A percentile compares a stretch with the other conserved stretches of the same genome.
Conservation (phyloP, 1,140 invertebrate species). For the Maniola jurtina region DNA sequence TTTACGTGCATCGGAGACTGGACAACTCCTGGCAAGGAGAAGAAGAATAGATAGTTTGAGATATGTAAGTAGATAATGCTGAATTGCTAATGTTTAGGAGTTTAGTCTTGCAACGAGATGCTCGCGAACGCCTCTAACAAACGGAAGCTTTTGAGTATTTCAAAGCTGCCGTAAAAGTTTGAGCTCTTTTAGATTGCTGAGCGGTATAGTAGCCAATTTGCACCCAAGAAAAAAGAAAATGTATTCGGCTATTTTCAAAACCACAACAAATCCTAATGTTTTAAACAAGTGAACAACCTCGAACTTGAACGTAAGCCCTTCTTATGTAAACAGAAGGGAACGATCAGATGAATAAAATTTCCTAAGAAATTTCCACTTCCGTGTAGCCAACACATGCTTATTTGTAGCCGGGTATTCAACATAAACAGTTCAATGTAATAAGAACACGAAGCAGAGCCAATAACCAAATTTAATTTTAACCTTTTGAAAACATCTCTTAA, state of each 20-base stretch:
- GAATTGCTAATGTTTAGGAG: too few species aligned
- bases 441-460: slow-evolving; percentile 34
- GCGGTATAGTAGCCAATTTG: too few species aligned
- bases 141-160: too few species aligned
- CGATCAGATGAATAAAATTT: slow-evolving; percentile 58
- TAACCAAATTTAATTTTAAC: slow-evolving; percentile 43
- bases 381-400: slow-evolving; percentile 19
- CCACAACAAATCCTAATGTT: neutral
- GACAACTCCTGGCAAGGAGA: too few species aligned
- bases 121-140: too few species aligned
- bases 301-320: slow-evolving; percentile 62
- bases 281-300: slow-evolving; percentile 58
- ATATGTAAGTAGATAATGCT: too few species aligned
- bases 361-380: slow-evolving; percentile 58
- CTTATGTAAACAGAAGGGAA: slow-evolving; percentile 59
- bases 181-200: too few species aligned
- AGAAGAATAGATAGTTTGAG: too few species aligned
- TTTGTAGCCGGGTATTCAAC: slow-evolving; percentile 36
- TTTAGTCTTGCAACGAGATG: too few species aligned
- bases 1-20: too few species aligned
- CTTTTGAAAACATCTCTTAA: slow-evolving; percentile 30
- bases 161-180: too few species aligned
- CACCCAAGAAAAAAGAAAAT: neutral
- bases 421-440: slow-evolving; percentile 40
- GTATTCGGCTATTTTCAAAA: neutral